Evolutionary conservation across 1,140 invertebrate species (phyloP).

Genomic region (Matsumurasca onukii): DNA sequence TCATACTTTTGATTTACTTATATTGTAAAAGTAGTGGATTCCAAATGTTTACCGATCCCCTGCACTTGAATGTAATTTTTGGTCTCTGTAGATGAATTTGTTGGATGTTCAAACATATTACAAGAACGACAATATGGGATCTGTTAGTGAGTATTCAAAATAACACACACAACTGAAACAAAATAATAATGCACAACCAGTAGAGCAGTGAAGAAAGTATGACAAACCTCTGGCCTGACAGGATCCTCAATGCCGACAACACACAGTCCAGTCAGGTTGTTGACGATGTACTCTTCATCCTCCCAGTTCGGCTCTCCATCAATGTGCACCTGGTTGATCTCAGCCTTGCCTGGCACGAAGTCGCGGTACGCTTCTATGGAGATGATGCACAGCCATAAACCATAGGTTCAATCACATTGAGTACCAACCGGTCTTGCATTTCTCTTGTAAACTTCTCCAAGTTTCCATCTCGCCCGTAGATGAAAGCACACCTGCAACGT

Average conservation of each 20-base stretch:
- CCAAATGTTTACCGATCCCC: too few species aligned
- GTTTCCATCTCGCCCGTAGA: slow-evolving; percentile 89
- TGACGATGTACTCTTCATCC: slow-evolving; percentile 90
- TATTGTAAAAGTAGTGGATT: too few species aligned
- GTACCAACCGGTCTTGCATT: slow-evolving; percentile 90
- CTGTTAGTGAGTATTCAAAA: too few species aligned
- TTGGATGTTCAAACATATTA: too few species aligned
- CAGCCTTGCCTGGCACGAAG: slow-evolving; percentile 90
- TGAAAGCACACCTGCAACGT: slow-evolving; percentile 82
- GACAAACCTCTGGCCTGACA: slow-evolving; percentile 84
- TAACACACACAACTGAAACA: too few species aligned
- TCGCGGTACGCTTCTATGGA: slow-evolving; percentile 91
- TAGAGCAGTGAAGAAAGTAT: not conserved
- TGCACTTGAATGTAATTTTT: too few species aligned
- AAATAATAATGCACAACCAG: too few species aligned
- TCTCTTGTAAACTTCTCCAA: slow-evolving; percentile 86
- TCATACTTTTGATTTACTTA: too few species aligned
- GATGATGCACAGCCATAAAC: slow-evolving; percentile 93
- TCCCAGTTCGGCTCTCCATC: slow-evolving; percentile 97
- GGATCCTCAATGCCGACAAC: slow-evolving; percentile 99
- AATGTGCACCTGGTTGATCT: slow-evolving; percentile 88
- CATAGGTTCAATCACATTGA: slow-evolving; percentile 98
- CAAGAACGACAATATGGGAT: too few species aligned
- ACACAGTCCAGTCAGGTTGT: slow-evolving; percentile 91
- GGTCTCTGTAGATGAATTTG: too few species aligned